Percentiles rank a stretch among this genome's conserved stretches.
These are phyloP conservation scores for Chymomyza fuscimana DNA, from an alignment of 2,888 invertebrate species.

Conservation along the genomic window DNA sequence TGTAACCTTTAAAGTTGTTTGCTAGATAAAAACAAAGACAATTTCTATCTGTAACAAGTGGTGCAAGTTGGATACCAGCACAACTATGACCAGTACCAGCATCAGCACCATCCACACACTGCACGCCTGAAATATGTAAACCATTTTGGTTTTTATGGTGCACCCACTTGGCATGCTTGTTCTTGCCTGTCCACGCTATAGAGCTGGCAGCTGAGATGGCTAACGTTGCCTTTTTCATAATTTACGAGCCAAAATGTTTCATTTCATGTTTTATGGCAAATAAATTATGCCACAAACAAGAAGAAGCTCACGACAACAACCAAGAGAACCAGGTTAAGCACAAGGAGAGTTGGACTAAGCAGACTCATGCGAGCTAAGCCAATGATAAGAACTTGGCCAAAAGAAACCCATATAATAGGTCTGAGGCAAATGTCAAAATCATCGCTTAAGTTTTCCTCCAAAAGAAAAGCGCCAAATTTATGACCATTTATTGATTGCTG, in stretches of 20 bases:
- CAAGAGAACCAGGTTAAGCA: constrained; percentile 20
- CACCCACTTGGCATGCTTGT: neutral
- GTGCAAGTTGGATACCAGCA: too few relatives aligned
- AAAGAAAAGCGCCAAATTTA: constrained; percentile 64
- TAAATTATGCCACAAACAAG: constrained; percentile 60
- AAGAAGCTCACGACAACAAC: constrained; percentile 24
- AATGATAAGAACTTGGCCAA: constrained; percentile 55
- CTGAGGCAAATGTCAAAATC: constrained; percentile 50
- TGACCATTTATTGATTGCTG: constrained; percentile 67
- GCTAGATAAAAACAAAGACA: neutral
- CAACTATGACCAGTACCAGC: too few relatives aligned
- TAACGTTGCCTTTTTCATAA: constrained; percentile 53
- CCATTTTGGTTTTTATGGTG: neutral
- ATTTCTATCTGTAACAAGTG: too few relatives aligned
- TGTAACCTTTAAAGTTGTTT: neutral
- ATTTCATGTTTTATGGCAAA: constrained; percentile 69
- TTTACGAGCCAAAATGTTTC: constrained; percentile 70
- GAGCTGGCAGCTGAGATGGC: too few relatives aligned
- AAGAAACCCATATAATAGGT: constrained; percentile 7
- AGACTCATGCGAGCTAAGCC: constrained; percentile 44
- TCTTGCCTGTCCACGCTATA: neutral
- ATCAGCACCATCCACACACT: neutral
- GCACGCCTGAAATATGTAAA: constrained; percentile 1
- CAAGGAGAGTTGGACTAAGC: neutral
- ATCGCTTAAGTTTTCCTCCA: constrained; percentile 9